Percentiles rank a stretch among this genome's conserved stretches.
Conservation (phyloP, 2,113 vertebrate genomes). For the Corvus moneduloides region DNA sequence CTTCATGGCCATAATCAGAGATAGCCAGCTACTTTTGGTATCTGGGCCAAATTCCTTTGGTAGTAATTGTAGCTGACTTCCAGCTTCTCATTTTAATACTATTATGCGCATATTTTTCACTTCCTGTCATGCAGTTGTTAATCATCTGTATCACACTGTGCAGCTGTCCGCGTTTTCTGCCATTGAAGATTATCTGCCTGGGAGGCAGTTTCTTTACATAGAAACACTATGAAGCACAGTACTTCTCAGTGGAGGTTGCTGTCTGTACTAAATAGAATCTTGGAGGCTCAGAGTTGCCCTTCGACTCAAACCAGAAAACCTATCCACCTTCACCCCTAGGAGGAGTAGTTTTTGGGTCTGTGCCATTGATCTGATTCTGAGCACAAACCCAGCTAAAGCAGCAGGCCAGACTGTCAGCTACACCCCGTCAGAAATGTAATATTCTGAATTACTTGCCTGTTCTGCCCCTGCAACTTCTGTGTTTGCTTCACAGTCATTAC, state of each 20-base stretch:
- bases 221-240: neutral
- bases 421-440: neutral
- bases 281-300: neutral
- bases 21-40: conserved; percentile 1
- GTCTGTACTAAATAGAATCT: neutral
- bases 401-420: neutral
- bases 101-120: neutral
- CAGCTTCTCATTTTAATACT: neutral
- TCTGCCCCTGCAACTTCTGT: neutral
- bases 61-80: conserved; percentile 8
- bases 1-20: neutral
- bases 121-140: conserved; percentile 25
- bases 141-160: neutral
- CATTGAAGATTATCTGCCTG: neutral
- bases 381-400: neutral
- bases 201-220: neutral
- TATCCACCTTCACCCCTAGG: neutral
- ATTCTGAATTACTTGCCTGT: neutral
- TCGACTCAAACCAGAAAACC: neutral
- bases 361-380: neutral
- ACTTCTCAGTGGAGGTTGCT: neutral
- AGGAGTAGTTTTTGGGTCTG: neutral
- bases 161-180: neutral
- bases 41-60: conserved; percentile 21
- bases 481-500: neutral